Evolutionary conservation across 2,888 invertebrate species (phyloP), one percentile per base, ranked within the genome.

Genomic region (Drosophila nr. perissopoda): DNA sequence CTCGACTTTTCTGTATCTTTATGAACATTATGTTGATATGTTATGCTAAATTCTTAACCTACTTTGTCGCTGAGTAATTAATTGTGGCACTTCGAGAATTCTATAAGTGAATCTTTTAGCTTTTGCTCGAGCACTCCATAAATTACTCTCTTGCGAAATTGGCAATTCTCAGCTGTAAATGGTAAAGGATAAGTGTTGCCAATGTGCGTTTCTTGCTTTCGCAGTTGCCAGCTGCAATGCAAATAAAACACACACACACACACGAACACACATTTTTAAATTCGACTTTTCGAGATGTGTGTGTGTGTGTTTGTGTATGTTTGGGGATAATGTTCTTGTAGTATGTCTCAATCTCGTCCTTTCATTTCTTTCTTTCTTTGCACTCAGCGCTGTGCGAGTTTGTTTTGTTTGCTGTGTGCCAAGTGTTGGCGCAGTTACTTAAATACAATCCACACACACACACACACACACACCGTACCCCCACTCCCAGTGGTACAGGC

Each of bases 371-470:
- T 56, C n/a, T 18, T 38, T 38, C n/a, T 38, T 11, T 27, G 11
- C 25, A 18, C 18, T 36, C 16, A 25, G 7, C 16, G 21, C 45
- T 45, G 45, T 21, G 45, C 45, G 21, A 16, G 21, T 36, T 53
- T 53, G 33, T 38, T 56, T 38, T 66, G 60, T 66, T 66, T 51
- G 40, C 59, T 76, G 69, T 57, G 72, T 87, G 72, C 85, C 85
- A 89, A 89, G 83, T 89, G 89, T 71, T 80, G 74, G 76, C 76
- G 86, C 88, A 90, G 85, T 87, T 87, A 85, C 90, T 90, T 89
- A 87, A 87, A 76, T 72, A 69, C 71, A 60, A 34, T 33, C 73
- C 40, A 18, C 52, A 52, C 62, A 21, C 65, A 25, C 16, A 59
- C 10, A 29, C 51, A 38, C 13, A 38, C 58, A 40, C 36, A 18